Base-by-base conservation (phyloP, 37 sponge, comb jelly and placozoan genomes). In the Haliclona indistincta region DNA sequence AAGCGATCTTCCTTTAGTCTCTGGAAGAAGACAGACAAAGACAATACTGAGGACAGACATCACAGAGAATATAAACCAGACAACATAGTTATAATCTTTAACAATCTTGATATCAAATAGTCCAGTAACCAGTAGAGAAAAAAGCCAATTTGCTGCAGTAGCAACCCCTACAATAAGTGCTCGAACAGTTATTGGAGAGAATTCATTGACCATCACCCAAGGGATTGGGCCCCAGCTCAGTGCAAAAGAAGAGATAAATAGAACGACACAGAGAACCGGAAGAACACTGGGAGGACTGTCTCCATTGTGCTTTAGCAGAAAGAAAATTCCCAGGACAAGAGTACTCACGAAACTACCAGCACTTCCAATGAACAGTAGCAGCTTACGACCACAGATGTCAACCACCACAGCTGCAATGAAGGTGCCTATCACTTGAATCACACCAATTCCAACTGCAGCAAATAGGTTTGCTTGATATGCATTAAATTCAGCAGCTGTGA, bases 1-100 rank as follows among this genome's bases (percentile, higher is more conserved):
- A 71, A 89, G 41, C 22, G 58, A 43, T 38, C 36, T 28, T 8
- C 86, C 91, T 39, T 80, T 87, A n/a, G 91, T 89, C 49, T 89
- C 91, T 0, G 91, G 86, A 1, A 86, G 13, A 45, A 89, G 63
- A 0, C 60, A 36, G 11, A 89, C 86, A 71, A 79, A 80, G 11
- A 73, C 25, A 30, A 71, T n/a, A 40, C 52, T 54, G 39, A 80
- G 6, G 36, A 80, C 42, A 37, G 38, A 37, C 15, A 86, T 54
- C 17, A 53, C 63, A 34, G 42, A 43, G 13, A 80, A 82, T 2
- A 55, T 38, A 54, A 30, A 49, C 42, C 63, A 86, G 4, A 56
- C 43, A 22, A 54, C 66, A 5, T 79, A 60, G 17, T 41, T 36
- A 10, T 71, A 33, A n/a, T 74, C 64, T 1, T 22, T 54, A 0